phyloP scores from a whole-genome alignment of 2,888 invertebrate genomes.

The Eucera pruinosa region DNA sequence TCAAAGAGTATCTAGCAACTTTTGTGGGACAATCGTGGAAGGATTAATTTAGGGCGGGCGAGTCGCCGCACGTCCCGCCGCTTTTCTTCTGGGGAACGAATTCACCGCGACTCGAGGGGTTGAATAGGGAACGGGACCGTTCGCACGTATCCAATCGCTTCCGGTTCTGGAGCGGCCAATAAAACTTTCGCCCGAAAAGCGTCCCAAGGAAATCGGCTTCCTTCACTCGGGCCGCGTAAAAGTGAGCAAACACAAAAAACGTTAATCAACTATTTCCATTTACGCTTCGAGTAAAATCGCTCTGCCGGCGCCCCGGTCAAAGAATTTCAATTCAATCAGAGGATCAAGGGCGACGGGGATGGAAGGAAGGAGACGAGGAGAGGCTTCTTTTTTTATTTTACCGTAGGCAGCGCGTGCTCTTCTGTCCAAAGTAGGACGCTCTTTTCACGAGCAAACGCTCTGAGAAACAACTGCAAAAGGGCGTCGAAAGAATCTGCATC shows the following conservation, averaged over 20 bases:
- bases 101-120: not conserved
- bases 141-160: constrained; percentile 53
- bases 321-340: constrained; percentile 53
- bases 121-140: constrained; percentile 14
- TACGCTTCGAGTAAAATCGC: constrained; percentile 34
- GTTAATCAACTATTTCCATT: constrained; percentile 59
- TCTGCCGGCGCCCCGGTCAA: constrained; percentile 21
- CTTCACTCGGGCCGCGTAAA: constrained; percentile 23
- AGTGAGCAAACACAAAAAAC: constrained; percentile 42
- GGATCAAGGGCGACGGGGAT: not conserved
- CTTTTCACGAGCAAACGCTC: constrained; percentile 30
- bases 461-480: constrained; percentile 12
- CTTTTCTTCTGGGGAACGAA: constrained; percentile 8
- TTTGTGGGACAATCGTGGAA: constrained; percentile 10
- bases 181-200: constrained; percentile 42
- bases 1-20: not conserved
- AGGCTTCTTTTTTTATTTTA: constrained; percentile 41
- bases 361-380: not conserved
- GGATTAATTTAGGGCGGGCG: constrained; percentile 21
- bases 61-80: constrained; percentile 2
- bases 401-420: constrained; percentile 19
- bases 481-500: constrained; percentile 12
- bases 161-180: constrained; percentile 36
- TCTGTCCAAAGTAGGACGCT: constrained; percentile 32
- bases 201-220: constrained; percentile 47